These are phyloP conservation scores for Acanthis flammea DNA, from an alignment of 2,797 vertebrate genomes.

Conservation along the genomic window DNA sequence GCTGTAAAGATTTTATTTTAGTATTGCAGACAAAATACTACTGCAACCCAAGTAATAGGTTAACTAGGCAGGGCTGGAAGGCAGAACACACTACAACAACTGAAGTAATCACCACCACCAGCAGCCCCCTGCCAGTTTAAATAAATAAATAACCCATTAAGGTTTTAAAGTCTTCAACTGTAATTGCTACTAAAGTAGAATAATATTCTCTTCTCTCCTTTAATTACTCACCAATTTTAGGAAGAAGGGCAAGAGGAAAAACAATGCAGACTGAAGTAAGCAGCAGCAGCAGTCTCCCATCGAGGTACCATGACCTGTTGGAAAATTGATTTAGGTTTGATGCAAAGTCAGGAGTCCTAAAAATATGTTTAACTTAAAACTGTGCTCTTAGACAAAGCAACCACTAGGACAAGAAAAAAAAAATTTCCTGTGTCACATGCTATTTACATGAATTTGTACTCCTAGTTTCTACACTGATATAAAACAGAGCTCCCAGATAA, in stretches of 20 bases:
- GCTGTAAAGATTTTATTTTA: slow-evolving; percentile 84
- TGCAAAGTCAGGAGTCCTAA: not conserved
- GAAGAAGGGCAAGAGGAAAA: slow-evolving; percentile 88
- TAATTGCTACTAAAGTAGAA: slow-evolving; percentile 64
- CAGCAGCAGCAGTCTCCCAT: slow-evolving; percentile 84
- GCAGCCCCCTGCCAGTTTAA: slow-evolving; percentile 54
- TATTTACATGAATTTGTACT: not conserved
- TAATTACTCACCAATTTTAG: slow-evolving; percentile 89
- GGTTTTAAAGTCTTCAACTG: slow-evolving; percentile 52
- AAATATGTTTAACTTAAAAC: not conserved
- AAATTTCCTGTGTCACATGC: not conserved
- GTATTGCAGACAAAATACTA: slow-evolving; percentile 79
- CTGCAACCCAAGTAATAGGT: slow-evolving; percentile 77
- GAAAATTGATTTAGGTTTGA: not conserved
- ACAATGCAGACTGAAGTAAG: slow-evolving; percentile 83
- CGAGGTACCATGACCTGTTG: slow-evolving; percentile 85
- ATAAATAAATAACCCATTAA: slow-evolving; percentile 68
- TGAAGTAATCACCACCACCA: slow-evolving; percentile 53
- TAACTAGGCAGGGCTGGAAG: slow-evolving; percentile 77
- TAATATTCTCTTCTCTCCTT: slow-evolving; percentile 41
- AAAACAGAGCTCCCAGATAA: not conserved
- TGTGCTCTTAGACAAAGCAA: not conserved
- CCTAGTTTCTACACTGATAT: not conserved
- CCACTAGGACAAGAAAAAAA: not conserved
- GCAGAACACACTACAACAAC: slow-evolving; percentile 64